Conservation (phyloP, 92 coral and sea anemone species). For the Siderastrea siderea region DNA sequence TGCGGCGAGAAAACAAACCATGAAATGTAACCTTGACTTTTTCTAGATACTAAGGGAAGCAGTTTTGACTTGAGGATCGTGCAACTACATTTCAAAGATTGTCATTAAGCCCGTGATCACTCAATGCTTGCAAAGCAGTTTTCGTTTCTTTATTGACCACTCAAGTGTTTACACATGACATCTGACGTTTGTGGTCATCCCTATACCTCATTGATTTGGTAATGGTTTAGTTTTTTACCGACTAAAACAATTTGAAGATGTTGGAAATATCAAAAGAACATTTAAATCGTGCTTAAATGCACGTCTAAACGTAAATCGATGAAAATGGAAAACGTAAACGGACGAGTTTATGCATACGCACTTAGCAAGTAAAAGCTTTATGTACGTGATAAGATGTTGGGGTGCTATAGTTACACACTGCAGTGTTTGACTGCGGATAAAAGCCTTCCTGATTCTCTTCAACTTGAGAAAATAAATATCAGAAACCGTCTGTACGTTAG, state of each 20-base stretch:
- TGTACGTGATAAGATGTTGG: not conserved
- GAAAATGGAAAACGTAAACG: not conserved
- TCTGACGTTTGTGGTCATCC: not conserved
- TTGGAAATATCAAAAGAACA: not conserved
- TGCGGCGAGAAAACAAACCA: no score
- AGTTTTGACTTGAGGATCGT: not conserved
- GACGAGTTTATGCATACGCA: not conserved
- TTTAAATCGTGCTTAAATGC: not conserved
- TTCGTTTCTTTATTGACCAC: not conserved
- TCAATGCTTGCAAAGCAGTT: not conserved
- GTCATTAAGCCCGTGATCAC: not conserved
- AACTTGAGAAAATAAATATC: not conserved
- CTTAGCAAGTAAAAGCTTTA: not conserved
- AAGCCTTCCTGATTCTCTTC: not conserved
- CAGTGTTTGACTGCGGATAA: not conserved
- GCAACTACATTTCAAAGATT: not conserved
- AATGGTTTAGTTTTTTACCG: not conserved
- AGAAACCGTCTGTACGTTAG: not conserved
- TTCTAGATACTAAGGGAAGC: not conserved
- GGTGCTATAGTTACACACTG: not conserved
- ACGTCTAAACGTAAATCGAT: not conserved
- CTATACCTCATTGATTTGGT: not conserved
- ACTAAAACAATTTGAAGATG: no score
- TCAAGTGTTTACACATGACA: not conserved
- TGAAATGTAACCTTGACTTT: not conserved